Percentiles rank a stretch among this genome's conserved stretches.
Conservation (phyloP, 1,140 invertebrate genomes). For the Drosophila saltans region DNA sequence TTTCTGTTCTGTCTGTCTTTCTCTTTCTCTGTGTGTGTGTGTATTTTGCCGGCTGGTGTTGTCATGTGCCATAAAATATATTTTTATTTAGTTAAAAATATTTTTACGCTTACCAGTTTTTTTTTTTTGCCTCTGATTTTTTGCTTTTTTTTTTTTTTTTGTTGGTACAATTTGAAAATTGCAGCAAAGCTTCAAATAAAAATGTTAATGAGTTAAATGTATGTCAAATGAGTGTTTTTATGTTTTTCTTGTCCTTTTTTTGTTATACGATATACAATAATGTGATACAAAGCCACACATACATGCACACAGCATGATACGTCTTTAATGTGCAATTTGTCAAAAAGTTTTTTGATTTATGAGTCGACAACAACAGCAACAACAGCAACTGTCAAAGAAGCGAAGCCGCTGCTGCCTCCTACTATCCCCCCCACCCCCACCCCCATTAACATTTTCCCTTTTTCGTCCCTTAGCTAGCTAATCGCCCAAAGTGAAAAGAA, state of each 20-base stretch:
- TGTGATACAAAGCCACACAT: slow-evolving; percentile 27
- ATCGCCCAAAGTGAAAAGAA: slow-evolving; percentile 31
- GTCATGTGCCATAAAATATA: slow-evolving; percentile 56
- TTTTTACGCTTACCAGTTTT: slow-evolving; percentile 56
- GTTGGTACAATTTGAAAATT: slow-evolving; percentile 15
- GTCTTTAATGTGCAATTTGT: slow-evolving; percentile 81
- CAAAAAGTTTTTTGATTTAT: slow-evolving; percentile 81
- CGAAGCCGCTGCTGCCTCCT: not conserved
- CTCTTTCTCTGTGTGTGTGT: slow-evolving; percentile 8
- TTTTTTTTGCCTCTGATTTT: slow-evolving; percentile 23
- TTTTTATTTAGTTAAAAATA: slow-evolving; percentile 51
- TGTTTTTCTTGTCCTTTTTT: not conserved
- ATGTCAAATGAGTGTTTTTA: slow-evolving; percentile 14
- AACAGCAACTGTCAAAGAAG: slow-evolving; percentile 54
- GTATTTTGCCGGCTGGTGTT: slow-evolving; percentile 20
- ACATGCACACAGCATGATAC: slow-evolving; percentile 33
- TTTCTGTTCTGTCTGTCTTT: not conserved
- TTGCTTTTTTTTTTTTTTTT: slow-evolving; percentile 21
- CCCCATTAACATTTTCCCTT: not conserved
- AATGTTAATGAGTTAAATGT: slow-evolving; percentile 17
- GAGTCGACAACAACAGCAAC: slow-evolving; percentile 39
- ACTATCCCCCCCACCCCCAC: too few species aligned
- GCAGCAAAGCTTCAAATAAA: slow-evolving; percentile 5
- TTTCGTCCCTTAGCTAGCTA: slow-evolving; percentile 13
- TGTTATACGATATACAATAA: slow-evolving; percentile 47